Conservation (phyloP, 2,797 vertebrate species). For the Cossypha dichroa region DNA sequence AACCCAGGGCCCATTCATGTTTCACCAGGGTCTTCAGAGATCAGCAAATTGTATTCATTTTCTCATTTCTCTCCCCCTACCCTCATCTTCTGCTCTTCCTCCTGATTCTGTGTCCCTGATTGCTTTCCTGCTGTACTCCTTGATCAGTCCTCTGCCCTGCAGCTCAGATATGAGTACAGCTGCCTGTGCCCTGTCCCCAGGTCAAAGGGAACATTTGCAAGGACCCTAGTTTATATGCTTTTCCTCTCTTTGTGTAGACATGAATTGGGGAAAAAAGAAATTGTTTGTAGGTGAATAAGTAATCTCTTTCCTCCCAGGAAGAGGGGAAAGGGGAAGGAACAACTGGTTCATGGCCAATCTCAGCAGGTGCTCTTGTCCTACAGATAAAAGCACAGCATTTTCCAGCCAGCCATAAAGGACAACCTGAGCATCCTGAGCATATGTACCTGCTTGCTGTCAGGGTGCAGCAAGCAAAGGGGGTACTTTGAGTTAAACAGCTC, state of each 20-base stretch:
- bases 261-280: rapidly evolving
- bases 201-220: neutral
- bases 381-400: neutral
- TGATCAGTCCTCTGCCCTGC: neutral
- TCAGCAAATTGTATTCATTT: neutral
- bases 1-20: neutral
- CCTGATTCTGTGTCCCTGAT: neutral
- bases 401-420: neutral
- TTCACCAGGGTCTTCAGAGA: neutral
- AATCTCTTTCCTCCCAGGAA: neutral
- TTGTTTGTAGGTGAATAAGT: neutral
- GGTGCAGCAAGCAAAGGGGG: neutral
- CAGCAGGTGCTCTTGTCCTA: neutral
- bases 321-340: neutral
- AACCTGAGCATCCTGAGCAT: neutral
- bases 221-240: neutral
- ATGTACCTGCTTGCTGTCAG: rapidly evolving
- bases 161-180: neutral
- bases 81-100: neutral
- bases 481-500: neutral
- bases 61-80: neutral
- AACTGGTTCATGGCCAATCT: neutral
- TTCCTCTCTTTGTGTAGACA: neutral
- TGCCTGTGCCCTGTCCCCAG: neutral
- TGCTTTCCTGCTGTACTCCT: neutral